Conservation (phyloP, 2,797 vertebrate genomes). For the Gallinago nigripennis region DNA sequence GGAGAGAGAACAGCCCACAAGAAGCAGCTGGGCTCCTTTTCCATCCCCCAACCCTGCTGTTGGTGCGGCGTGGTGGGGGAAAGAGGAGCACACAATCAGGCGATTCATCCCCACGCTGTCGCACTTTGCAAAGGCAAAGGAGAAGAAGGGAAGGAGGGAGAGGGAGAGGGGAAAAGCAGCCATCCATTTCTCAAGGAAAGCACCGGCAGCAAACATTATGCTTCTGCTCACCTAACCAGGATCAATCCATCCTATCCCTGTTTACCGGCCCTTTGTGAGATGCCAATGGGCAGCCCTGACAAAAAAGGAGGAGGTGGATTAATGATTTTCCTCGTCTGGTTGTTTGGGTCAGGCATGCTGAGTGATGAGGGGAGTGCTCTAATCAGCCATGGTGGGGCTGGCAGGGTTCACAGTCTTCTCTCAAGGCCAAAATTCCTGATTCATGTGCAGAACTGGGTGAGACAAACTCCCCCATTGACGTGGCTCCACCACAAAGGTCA, state of each 20-base stretch:
- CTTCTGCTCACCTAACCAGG: background rate
- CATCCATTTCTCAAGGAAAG: background rate
- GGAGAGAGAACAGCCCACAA: constrained; percentile 70
- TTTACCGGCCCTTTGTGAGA: fast-evolving
- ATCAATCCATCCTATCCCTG: fast-evolving
- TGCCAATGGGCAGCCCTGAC: background rate
- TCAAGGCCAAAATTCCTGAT: background rate
- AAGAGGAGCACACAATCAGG: constrained; percentile 53
- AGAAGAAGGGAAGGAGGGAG: constrained; percentile 1
- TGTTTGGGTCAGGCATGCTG: background rate
- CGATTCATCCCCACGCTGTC: constrained; percentile 47
- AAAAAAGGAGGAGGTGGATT: background rate
- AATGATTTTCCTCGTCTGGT: background rate
- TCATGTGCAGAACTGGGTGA: background rate
- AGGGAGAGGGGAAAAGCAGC: background rate
- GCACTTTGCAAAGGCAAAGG: background rate
- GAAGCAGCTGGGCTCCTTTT: constrained; percentile 69
- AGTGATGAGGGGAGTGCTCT: background rate
- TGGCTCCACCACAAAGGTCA: background rate
- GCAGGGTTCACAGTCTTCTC: background rate
- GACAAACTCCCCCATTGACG: fast-evolving
- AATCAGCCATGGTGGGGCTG: background rate
- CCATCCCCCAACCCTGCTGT: constrained; percentile 71
- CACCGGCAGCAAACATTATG: background rate
- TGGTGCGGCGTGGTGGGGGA: constrained; percentile 25